phyloP scores from a whole-genome alignment of 30 jellyfish, hydroid and myxozoan genomes.

The Hydractinia echinata region DNA sequence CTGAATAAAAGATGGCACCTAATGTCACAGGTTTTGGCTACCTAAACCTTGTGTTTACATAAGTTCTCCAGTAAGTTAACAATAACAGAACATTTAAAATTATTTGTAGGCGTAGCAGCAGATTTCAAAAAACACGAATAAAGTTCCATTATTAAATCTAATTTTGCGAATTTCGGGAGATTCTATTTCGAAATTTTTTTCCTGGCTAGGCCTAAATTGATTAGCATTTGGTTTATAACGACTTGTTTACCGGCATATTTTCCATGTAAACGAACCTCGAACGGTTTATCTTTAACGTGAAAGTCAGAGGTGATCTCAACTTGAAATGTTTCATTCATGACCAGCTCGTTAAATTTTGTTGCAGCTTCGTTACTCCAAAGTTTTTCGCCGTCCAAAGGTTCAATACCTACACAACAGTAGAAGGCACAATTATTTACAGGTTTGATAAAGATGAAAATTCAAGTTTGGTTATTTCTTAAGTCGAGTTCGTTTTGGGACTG shows the following conservation, averaged over 20 bases:
- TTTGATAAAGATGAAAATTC: not conserved
- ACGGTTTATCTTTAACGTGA: not conserved
- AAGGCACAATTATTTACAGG: not conserved
- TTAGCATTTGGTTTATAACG: not conserved
- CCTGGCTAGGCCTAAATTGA: slow-evolving; percentile 14
- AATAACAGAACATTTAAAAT: too few species aligned
- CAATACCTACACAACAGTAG: not conserved
- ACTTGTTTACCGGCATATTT: slow-evolving; percentile 5
- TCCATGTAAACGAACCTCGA: slow-evolving; percentile 21
- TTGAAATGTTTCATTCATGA: slow-evolving; percentile 12
- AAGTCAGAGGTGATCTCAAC: slow-evolving; percentile 5
- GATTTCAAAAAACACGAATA: too few species aligned
- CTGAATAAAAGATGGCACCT: too few species aligned
- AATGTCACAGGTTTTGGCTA: too few species aligned
- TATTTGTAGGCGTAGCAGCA: too few species aligned
- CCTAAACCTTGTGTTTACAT: too few species aligned
- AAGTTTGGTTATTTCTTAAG: not conserved
- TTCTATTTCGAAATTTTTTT: not conserved
- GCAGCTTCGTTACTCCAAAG: slow-evolving; percentile 15
- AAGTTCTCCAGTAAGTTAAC: too few species aligned
- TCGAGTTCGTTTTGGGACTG: too few species aligned
- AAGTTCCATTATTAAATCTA: too few species aligned
- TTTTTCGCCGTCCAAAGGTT: not conserved
- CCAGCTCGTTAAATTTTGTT: not conserved
- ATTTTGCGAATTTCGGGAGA: too few species aligned